Percentiles rank a stretch among this genome's conserved stretches.
Conservation (phyloP, 2,113 vertebrate genomes). For the Scophthalmus maximus region DNA sequence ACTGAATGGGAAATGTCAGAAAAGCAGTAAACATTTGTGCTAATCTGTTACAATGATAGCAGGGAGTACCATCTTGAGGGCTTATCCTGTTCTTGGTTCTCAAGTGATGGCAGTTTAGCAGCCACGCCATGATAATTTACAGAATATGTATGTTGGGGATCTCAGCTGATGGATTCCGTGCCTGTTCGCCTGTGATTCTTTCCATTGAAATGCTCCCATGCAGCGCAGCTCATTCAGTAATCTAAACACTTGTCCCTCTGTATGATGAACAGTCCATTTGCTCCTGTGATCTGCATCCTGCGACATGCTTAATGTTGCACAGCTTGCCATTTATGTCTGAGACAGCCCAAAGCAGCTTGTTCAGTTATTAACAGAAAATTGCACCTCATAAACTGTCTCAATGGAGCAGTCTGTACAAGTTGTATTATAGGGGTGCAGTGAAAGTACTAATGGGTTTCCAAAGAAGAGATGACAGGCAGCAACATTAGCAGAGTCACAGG, state of each 20-base stretch:
- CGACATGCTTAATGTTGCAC: conserved; percentile 17
- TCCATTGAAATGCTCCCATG: background rate
- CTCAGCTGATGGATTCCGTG: conserved; percentile 27
- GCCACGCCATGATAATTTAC: conserved; percentile 27
- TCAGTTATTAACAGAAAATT: conserved; percentile 43
- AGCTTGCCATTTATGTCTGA: conserved; percentile 20
- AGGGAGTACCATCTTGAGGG: conserved; percentile 48
- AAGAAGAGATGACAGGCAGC: conserved; percentile 24
- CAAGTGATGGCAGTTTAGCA: conserved; percentile 40
- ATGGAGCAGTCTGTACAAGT: conserved; percentile 22
- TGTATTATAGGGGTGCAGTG: conserved; percentile 16
- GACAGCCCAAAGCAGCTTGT: conserved; percentile 36
- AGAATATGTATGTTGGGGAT: conserved; percentile 21
- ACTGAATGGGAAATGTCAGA: conserved; percentile 57
- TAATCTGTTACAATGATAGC: conserved; percentile 54
- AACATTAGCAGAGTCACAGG: conserved; percentile 31
- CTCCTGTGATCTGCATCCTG: conserved; percentile 29
- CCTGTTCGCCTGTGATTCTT: conserved; percentile 5
- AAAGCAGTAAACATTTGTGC: conserved; percentile 58
- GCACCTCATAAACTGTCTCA: conserved; percentile 55
- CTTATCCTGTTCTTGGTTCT: conserved; percentile 57
- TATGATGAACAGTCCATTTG: conserved; percentile 25
- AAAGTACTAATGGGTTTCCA: conserved; percentile 13
- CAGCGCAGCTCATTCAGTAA: conserved; percentile 16
- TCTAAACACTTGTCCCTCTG: conserved; percentile 49